These are phyloP conservation scores for Drosophila erecta DNA, from an alignment of 1,140 invertebrate genomes.

Conservation along the genomic window DNA sequence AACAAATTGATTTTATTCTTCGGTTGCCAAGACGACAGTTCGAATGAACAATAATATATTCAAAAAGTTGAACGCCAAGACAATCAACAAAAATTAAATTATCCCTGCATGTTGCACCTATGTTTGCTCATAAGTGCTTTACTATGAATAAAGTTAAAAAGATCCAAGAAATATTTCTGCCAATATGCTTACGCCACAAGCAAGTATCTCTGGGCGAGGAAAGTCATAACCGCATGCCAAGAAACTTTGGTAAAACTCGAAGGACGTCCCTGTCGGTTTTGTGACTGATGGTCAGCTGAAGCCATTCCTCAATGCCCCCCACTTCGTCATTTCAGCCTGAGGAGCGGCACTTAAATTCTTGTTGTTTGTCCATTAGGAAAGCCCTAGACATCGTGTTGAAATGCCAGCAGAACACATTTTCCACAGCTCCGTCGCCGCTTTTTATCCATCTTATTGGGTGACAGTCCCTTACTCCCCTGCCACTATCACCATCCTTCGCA, in stretches of 20 bases:
- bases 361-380: slow-evolving; percentile 57
- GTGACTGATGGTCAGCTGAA: slow-evolving; percentile 44
- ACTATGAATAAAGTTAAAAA: not conserved
- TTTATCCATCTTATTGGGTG: slow-evolving; percentile 15
- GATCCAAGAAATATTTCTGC: not conserved
- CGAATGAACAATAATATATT: slow-evolving; percentile 10
- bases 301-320: slow-evolving; percentile 15
- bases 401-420: slow-evolving; percentile 48
- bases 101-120: no score
- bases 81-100: not conserved
- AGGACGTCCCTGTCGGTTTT: slow-evolving; percentile 11
- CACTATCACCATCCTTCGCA: slow-evolving; percentile 15
- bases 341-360: slow-evolving; percentile 44
- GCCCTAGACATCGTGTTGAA: slow-evolving; percentile 35
- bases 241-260: slow-evolving; percentile 27
- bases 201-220: not conserved
- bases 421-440: slow-evolving; percentile 24
- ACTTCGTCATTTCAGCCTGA: not conserved
- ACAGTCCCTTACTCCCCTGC: not conserved
- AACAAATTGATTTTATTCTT: slow-evolving; percentile 49
- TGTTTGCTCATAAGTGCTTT: not conserved
- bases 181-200: not conserved
- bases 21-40: slow-evolving; percentile 4
- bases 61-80: slow-evolving; percentile 9
- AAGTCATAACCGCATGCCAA: slow-evolving; percentile 34